phyloP scores from a whole-genome alignment of 2,113 vertebrate species.

The Callaeas wilsoni region DNA sequence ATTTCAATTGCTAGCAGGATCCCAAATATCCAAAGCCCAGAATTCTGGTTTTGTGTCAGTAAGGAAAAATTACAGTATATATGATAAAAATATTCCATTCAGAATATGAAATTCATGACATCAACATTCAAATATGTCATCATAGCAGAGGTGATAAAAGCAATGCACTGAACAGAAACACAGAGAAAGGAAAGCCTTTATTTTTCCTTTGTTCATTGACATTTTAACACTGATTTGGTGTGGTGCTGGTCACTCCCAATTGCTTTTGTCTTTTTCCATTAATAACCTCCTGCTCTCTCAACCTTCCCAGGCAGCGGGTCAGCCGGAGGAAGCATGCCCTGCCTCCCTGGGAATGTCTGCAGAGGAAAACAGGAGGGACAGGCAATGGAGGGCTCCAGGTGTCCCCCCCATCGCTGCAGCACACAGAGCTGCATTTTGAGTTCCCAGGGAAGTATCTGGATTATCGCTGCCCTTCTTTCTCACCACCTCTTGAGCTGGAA shows the following conservation, averaged over 20 bases:
- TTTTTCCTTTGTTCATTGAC: neutral
- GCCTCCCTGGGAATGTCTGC: neutral
- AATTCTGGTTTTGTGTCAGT: neutral
- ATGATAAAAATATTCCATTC: neutral
- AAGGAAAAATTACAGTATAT: neutral
- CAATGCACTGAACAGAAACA: neutral
- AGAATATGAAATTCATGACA: neutral
- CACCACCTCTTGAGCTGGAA: neutral
- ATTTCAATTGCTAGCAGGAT: neutral
- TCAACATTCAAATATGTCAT: neutral
- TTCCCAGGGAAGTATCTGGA: fast-evolving
- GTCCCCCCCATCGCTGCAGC: fast-evolving
- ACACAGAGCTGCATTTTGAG: neutral
- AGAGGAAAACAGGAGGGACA: neutral
- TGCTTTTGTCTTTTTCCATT: neutral
- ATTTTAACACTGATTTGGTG: neutral
- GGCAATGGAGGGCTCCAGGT: neutral
- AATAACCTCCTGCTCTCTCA: neutral
- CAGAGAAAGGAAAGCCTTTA: neutral
- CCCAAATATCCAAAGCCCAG: neutral
- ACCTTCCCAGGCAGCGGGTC: neutral
- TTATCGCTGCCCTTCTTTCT: neutral
- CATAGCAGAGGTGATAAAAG: neutral
- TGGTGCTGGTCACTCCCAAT: neutral
- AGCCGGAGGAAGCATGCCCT: neutral